Evolutionary conservation across 92 coral and sea anemone genomes (phyloP).

Genomic region (Montipora capitata): DNA sequence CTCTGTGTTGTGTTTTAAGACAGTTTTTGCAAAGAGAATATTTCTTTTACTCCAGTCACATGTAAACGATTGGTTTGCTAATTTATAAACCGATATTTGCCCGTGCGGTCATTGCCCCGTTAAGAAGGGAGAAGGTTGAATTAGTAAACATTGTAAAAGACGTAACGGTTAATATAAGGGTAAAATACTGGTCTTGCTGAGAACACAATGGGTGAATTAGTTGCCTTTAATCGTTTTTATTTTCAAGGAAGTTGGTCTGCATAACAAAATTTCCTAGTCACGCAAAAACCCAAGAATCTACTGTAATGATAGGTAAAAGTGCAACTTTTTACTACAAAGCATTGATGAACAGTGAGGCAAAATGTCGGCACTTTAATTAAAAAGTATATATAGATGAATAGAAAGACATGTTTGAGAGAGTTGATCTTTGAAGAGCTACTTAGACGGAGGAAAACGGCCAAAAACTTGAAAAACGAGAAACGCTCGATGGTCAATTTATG

Average conservation of each 20-base stretch:
- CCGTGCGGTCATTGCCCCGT: constrained; percentile 17
- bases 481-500: no score
- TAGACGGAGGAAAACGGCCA: not conserved
- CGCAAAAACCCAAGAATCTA: not conserved
- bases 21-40: not conserved
- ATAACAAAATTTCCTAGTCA: not conserved
- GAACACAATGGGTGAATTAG: not conserved
- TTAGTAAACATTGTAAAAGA: not conserved
- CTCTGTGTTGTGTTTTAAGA: not conserved
- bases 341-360: not conserved
- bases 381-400: not conserved
- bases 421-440: constrained; percentile 2
- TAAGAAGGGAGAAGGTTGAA: constrained; percentile 11
- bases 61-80: constrained; percentile 23
- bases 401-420: not conserved
- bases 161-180: not conserved
- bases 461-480: no score
- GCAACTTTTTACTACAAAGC: constrained; percentile 5
- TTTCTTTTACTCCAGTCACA: not conserved
- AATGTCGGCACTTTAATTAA: not conserved
- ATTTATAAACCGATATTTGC: constrained; percentile 36
- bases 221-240: no score
- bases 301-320: not conserved
- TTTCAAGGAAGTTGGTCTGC: not conserved
- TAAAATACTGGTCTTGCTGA: not conserved